Conservation (phyloP, 2,888 invertebrate genomes). For the Synergus itoensis region DNA sequence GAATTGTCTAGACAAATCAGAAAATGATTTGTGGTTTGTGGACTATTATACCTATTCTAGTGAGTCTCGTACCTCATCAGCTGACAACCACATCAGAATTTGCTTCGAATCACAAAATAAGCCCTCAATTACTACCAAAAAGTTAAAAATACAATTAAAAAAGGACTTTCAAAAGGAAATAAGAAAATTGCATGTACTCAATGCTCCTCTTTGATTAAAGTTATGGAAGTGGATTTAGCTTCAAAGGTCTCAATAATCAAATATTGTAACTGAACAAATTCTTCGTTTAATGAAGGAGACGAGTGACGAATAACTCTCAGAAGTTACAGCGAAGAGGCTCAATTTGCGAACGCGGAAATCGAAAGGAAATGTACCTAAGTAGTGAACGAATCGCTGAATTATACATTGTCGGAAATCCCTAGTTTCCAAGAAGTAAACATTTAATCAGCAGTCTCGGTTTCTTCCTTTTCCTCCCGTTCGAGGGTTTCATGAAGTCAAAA, state of each 20-base stretch:
- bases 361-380: constrained; percentile 15
- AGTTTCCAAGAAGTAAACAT: constrained; percentile 21
- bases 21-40: constrained; percentile 38
- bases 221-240: too few species aligned
- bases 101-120: neutral
- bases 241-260: neutral
- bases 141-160: too few species aligned
- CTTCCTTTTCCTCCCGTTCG: neutral
- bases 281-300: neutral
- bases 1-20: constrained; percentile 17
- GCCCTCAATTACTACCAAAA: neutral
- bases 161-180: too few species aligned
- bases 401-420: constrained; percentile 17
- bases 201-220: too few species aligned
- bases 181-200: too few species aligned
- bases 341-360: neutral
- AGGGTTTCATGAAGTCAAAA: neutral
- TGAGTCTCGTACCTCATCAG: constrained; percentile 19
- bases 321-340: neutral
- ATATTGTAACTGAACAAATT: neutral
- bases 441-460: constrained; percentile 2
- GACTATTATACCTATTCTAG: neutral
- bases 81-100: constrained; percentile 8
- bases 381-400: constrained; percentile 21
- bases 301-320: neutral